A percentile compares a stretch with the other conserved stretches of the same genome.
Conservation (phyloP, 2,797 vertebrate genomes). For the Chelon labrosus region DNA sequence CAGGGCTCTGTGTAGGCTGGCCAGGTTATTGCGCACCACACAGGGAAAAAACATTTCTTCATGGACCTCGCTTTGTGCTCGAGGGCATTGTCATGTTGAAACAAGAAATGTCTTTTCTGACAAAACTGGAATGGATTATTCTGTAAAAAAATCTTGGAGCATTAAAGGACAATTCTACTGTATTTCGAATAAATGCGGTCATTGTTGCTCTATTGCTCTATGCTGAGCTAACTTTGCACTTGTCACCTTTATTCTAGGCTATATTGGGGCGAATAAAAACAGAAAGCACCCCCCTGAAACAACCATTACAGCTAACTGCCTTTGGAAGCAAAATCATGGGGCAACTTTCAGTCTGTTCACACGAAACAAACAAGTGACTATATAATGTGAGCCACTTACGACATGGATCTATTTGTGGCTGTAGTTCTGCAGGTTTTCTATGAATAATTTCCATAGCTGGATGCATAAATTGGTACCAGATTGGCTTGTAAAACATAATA, state of each 20-base stretch:
- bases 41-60: neutral
- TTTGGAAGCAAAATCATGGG: too few relatives aligned
- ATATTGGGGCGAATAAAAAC: neutral
- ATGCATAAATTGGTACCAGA: too few relatives aligned
- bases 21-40: neutral
- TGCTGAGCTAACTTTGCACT: neutral
- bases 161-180: neutral
- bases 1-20: neutral
- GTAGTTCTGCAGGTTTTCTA: too few relatives aligned
- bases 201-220: neutral
- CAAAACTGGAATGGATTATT: neutral
- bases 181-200: neutral
- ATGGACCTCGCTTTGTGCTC: neutral
- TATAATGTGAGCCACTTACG: too few relatives aligned
- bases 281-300: too few relatives aligned
- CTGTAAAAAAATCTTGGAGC: neutral
- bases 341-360: too few relatives aligned
- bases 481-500: too few relatives aligned
- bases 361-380: too few relatives aligned
- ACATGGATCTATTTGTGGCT: too few relatives aligned
- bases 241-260: neutral
- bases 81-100: slow-evolving; percentile 1
- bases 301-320: too few relatives aligned
- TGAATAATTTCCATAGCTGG: too few relatives aligned
- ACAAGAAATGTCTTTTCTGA: neutral